phyloP scores from a whole-genome alignment of 2,113 vertebrate genomes.

The Xiphophorus maculatus region DNA sequence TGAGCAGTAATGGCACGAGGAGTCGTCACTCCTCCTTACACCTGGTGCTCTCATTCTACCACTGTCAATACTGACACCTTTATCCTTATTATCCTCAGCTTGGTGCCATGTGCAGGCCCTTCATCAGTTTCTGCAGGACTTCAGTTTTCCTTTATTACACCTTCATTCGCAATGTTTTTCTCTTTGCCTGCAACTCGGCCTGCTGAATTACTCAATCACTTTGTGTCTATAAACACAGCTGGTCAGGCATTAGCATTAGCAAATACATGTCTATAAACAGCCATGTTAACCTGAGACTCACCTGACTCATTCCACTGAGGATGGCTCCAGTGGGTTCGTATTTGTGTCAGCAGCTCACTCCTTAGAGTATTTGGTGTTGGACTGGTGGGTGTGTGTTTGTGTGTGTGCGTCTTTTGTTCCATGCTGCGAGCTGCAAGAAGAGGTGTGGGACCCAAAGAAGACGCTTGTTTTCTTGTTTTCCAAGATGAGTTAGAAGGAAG shows the following conservation, averaged over 20 bases:
- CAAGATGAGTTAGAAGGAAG: constrained; percentile 52
- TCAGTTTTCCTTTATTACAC: constrained; percentile 36
- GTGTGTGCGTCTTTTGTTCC: constrained; percentile 44
- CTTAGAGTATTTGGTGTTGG: constrained; percentile 52
- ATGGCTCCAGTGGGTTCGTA: constrained; percentile 51
- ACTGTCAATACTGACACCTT: constrained; percentile 66
- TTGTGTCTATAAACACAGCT: constrained; percentile 29
- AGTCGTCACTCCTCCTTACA: constrained; percentile 44
- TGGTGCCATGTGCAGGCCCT: constrained; percentile 49
- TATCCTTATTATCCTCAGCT: constrained; percentile 72
- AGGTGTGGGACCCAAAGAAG: constrained; percentile 70
- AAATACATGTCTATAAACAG: constrained; percentile 44
- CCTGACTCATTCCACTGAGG: constrained; percentile 63
- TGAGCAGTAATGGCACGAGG: constrained; percentile 57
- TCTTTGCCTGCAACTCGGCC: constrained; percentile 30
- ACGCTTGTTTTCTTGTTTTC: constrained; percentile 77
- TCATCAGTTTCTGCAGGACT: constrained; percentile 42
- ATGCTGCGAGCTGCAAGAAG: constrained; percentile 60
- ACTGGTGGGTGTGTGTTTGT: constrained; percentile 61
- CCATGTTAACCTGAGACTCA: constrained; percentile 64
- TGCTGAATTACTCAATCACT: constrained; percentile 37
- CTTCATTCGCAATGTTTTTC: constrained; percentile 33
- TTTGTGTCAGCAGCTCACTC: constrained; percentile 69
- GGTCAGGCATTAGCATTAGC: constrained; percentile 41
- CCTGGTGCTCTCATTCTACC: constrained; percentile 47